These are phyloP conservation scores for Chaetodon auriga DNA, from an alignment of 2,113 vertebrate genomes.

Conservation along the genomic window DNA sequence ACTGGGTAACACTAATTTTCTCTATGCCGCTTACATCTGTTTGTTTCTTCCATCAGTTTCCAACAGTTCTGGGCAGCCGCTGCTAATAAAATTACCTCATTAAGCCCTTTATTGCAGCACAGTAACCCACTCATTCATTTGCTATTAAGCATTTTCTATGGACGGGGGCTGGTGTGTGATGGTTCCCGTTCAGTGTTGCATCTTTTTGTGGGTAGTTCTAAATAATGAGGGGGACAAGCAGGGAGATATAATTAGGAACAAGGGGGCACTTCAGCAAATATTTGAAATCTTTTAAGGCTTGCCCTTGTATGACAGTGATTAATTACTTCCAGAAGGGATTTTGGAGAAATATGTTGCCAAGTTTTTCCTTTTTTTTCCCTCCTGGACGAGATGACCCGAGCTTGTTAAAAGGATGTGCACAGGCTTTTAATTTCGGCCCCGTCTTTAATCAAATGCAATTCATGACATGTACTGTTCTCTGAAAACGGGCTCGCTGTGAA, in stretches of 20 bases:
- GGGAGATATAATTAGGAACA: slow-evolving; percentile 99
- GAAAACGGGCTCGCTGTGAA: slow-evolving; percentile 53
- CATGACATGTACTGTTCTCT: slow-evolving; percentile 43
- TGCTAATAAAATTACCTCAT: slow-evolving; percentile 98
- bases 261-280: slow-evolving; percentile 95
- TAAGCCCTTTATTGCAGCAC: slow-evolving; percentile 91
- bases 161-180: slow-evolving; percentile 80
- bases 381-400: slow-evolving; percentile 11
- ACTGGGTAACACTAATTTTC: slow-evolving; percentile 97
- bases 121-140: slow-evolving; percentile 92
- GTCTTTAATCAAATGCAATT: slow-evolving; percentile 75
- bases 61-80: slow-evolving; percentile 88
- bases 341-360: slow-evolving; percentile 69
- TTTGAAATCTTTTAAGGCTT: slow-evolving; percentile 91
- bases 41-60: slow-evolving; percentile 88
- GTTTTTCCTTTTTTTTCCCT: slow-evolving; percentile 5
- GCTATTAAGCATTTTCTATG: slow-evolving; percentile 92
- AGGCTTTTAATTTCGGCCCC: slow-evolving; percentile 46
- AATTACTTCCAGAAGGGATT: slow-evolving; percentile 91
- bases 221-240: slow-evolving; percentile 95
- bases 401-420: slow-evolving; percentile 62
- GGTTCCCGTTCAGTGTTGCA: slow-evolving; percentile 85
- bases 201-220: slow-evolving; percentile 92
- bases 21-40: slow-evolving; percentile 87
- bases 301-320: slow-evolving; percentile 88